These are phyloP conservation scores for Meteorus colon DNA, from an alignment of 2,888 invertebrate species.

Conservation along the genomic window DNA sequence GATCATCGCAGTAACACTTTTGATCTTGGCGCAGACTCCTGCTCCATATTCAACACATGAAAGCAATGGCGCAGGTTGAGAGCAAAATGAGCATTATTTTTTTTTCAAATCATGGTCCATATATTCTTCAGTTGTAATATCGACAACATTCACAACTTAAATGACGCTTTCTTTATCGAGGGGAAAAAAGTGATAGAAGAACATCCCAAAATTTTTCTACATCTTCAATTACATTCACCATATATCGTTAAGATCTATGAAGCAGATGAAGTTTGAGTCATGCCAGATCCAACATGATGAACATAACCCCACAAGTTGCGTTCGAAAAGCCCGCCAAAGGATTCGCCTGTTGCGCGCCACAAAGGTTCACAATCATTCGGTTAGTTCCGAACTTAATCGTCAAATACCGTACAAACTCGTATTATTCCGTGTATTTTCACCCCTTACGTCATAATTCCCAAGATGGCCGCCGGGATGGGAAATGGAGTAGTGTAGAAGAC, in stretches of 20 bases:
- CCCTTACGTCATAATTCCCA: conserved; percentile 80
- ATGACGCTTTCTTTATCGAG: too few species aligned
- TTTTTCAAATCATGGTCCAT: too few species aligned
- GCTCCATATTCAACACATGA: neutral
- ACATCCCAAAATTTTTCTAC: too few species aligned
- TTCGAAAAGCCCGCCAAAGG: neutral
- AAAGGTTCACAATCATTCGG: conserved; percentile 30
- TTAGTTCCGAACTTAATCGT: conserved; percentile 32
- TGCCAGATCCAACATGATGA: too few species aligned
- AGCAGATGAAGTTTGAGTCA: too few species aligned
- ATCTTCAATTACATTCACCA: too few species aligned
- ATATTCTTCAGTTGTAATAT: too few species aligned
- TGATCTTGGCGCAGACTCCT: conserved; percentile 37
- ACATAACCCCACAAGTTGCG: neutral
- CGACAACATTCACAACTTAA: too few species aligned
- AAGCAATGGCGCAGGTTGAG: too few species aligned
- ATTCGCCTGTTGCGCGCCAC: conserved; percentile 1
- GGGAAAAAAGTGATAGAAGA: too few species aligned
- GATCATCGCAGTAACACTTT: conserved; percentile 36
- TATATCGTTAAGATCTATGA: too few species aligned
- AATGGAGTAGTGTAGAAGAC: conserved; percentile 80
- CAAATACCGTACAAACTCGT: conserved; percentile 44
- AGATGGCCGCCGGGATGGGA: conserved; percentile 85
- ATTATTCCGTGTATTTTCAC: conserved; percentile 43
- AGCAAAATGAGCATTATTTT: too few species aligned